phyloP scores from a whole-genome alignment of 2,888 invertebrate species.

The Alsophila aescularia region DNA sequence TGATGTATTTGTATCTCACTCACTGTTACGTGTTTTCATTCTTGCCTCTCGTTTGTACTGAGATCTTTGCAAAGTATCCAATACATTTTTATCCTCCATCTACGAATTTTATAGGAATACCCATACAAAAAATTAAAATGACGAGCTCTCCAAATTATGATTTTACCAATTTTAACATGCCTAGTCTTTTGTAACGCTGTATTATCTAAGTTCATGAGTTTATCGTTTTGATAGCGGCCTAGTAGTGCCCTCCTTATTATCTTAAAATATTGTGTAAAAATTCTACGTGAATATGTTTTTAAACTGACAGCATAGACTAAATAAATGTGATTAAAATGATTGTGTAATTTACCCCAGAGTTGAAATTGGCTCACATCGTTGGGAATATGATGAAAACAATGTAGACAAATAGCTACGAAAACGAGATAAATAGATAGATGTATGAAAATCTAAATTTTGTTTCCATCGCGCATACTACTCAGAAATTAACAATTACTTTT shows the following conservation, averaged over 20 bases:
- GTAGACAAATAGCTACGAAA: too few relatives aligned
- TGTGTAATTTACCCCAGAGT: slow-evolving; percentile 5
- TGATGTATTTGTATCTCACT: too few relatives aligned
- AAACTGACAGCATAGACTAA: slow-evolving; percentile 12
- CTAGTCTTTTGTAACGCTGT: slow-evolving; percentile 34
- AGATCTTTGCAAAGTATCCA: too few relatives aligned
- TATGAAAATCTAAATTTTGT: too few relatives aligned
- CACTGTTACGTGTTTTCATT: too few relatives aligned
- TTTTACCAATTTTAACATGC: not conserved
- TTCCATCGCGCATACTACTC: too few relatives aligned
- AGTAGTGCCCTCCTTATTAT: slow-evolving; percentile 23
- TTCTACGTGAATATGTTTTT: slow-evolving; percentile 11
- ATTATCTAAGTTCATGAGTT: slow-evolving; percentile 30
- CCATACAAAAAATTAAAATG: slow-evolving; percentile 3
- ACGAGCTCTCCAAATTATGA: not conserved
- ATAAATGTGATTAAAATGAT: slow-evolving; percentile 14
- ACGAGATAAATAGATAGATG: too few relatives aligned
- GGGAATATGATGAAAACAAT: too few relatives aligned
- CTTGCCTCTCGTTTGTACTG: too few relatives aligned
- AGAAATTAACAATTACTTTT: too few relatives aligned
- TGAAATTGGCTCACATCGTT: not conserved
- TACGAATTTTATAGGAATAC: too few relatives aligned
- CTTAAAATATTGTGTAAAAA: slow-evolving; percentile 29
- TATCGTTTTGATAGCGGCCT: slow-evolving; percentile 20
- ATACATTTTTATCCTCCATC: too few relatives aligned